Evolutionary conservation across 1,140 invertebrate species (phyloP).

Genomic region (Drosophila busckii): DNA sequence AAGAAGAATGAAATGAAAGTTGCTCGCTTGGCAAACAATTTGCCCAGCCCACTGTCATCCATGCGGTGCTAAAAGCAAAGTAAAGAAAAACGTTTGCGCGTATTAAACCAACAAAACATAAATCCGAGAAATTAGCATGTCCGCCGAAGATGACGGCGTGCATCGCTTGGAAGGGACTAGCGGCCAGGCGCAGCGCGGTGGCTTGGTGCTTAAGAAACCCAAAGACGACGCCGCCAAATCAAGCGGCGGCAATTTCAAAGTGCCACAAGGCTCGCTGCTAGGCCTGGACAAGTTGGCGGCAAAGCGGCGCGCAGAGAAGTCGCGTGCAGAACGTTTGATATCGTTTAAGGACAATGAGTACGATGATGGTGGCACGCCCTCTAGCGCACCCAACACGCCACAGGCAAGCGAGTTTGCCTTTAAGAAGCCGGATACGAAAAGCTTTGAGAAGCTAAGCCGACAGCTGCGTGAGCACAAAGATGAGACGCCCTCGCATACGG

Average conservation of each 20-base stretch:
- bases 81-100: too few relatives aligned
- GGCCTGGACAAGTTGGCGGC: constrained; percentile 94
- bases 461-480: constrained; percentile 88
- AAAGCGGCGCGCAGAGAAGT: constrained; percentile 84
- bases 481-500: constrained; percentile 96
- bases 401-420: constrained; percentile 64
- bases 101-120: constrained; percentile 30
- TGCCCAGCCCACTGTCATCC: too few relatives aligned
- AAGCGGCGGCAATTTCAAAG: constrained; percentile 84
- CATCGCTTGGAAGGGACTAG: constrained; percentile 90
- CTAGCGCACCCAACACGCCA: constrained; percentile 23
- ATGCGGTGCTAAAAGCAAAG: too few relatives aligned
- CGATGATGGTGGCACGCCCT: constrained; percentile 79
- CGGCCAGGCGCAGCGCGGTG: constrained; percentile 82
- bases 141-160: constrained; percentile 79
- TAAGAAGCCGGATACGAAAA: constrained; percentile 72
- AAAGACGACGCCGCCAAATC: constrained; percentile 79
- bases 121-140: constrained; percentile 35
- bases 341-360: constrained; percentile 84
- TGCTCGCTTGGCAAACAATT: too few relatives aligned
- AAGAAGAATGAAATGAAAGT: too few relatives aligned
- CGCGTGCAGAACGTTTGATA: constrained; percentile 82
- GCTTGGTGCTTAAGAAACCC: constrained; percentile 91
- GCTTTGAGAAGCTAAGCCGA: constrained; percentile 80
- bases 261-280: constrained; percentile 88